A percentile compares a stretch with the other conserved stretches of the same genome.
These are phyloP conservation scores for Dichetophora obliterata DNA, from an alignment of 2,888 invertebrate genomes.

Conservation along the genomic window DNA sequence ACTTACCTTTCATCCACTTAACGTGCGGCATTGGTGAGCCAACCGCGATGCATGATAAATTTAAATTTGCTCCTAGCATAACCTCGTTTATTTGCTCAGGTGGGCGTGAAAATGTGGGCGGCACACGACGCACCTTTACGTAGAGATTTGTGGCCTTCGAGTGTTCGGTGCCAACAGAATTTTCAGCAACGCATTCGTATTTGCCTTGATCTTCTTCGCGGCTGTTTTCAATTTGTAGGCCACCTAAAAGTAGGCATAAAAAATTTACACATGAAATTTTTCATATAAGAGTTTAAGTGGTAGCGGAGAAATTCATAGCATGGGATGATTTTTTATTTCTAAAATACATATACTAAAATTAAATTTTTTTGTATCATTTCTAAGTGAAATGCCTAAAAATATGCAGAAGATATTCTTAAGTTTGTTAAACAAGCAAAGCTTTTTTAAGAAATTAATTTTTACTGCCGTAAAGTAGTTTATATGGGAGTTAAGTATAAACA, in stretches of 20 bases:
- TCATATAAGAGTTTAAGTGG: background rate
- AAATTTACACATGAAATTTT: background rate
- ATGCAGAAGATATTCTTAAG: background rate
- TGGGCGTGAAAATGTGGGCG: conserved; percentile 94
- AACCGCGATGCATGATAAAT: conserved; percentile 95
- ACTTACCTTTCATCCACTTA: conserved; percentile 86
- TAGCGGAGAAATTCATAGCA: background rate
- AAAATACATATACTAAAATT: too few species aligned
- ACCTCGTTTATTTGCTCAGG: conserved; percentile 90
- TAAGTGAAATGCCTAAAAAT: background rate
- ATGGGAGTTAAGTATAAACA: too few species aligned
- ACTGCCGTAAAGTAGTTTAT: background rate
- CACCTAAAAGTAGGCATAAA: conserved; percentile 56
- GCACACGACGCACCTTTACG: conserved; percentile 95
- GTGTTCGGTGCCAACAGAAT: conserved; percentile 92
- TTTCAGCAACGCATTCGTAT: conserved; percentile 97
- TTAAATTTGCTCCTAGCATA: conserved; percentile 90
- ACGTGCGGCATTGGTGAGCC: conserved; percentile 99
- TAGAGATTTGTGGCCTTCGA: conserved; percentile 91
- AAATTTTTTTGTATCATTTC: too few species aligned
- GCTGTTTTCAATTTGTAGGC: conserved; percentile 88
- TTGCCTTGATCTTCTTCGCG: conserved; percentile 94
- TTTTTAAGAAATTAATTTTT: background rate
- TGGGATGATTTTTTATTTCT: background rate
- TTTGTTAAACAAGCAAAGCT: too few species aligned